Conservation (phyloP, 1,140 invertebrate species). For the Drosophila pachea region DNA sequence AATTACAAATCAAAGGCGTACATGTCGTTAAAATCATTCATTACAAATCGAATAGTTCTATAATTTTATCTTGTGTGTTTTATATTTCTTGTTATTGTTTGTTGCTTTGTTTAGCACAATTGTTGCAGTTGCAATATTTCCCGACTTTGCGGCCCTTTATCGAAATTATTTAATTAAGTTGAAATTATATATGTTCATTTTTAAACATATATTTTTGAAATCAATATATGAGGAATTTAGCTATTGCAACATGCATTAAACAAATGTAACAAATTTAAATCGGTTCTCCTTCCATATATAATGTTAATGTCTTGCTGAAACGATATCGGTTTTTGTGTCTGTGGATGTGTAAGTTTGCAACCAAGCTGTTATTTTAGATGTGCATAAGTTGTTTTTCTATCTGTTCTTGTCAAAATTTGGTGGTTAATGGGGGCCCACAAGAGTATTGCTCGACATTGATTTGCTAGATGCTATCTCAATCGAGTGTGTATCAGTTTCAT, state of each 20-base stretch:
- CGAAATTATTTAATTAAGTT: constrained; percentile 15
- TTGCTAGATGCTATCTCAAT: constrained; percentile 38
- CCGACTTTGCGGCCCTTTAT: constrained; percentile 32
- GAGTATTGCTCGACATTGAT: constrained; percentile 36
- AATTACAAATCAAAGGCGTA: constrained; percentile 74
- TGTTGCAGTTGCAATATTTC: constrained; percentile 41
- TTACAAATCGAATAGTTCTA: constrained; percentile 76
- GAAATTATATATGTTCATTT: constrained; percentile 8
- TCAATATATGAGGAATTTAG: constrained; percentile 27
- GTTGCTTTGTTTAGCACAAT: constrained; percentile 40
- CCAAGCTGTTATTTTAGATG: constrained; percentile 48
- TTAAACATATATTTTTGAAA: constrained; percentile 26
- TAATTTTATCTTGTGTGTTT: constrained; percentile 54
- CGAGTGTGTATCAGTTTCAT: constrained; percentile 19
- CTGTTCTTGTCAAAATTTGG: constrained; percentile 29
- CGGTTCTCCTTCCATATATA: constrained; percentile 5
- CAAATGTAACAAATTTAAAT: constrained; percentile 15
- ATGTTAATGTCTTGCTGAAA: constrained; percentile 44
- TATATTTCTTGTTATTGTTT: constrained; percentile 4
- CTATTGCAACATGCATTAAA: constrained; percentile 28
- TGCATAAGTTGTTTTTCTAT: constrained; percentile 23
- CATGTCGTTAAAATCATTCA: constrained; percentile 69
- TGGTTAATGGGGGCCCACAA: constrained; percentile 27
- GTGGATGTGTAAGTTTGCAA: constrained; percentile 31
- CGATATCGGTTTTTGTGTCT: constrained; percentile 16